Evolutionary conservation across 1,140 invertebrate species (phyloP), one percentile per base, ranked within the genome.

Genomic region (Steinernema khuongi): DNA sequence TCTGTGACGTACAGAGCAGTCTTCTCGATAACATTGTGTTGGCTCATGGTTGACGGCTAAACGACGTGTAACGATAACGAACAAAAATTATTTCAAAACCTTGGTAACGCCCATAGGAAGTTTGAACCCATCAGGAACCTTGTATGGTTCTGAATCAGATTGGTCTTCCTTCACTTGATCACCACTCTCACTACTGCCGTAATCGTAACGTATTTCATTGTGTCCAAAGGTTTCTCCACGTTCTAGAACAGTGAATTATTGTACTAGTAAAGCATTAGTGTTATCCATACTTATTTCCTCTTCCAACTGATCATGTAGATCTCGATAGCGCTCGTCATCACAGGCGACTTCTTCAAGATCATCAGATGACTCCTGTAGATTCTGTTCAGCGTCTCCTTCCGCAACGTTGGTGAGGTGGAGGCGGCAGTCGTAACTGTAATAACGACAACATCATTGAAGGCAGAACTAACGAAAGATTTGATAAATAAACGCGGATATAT

Each of bases 21-120:
- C 87, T 95, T 97, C 84, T 96, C 93, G 82, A 99, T 97, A 70
- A 97, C 93, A 1, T 92, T 91, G 87, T 96, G 93, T 78, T 92
- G 89, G 84, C 97, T 97, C 81, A 91, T 89, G 2, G 91, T 93
- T 77, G 91, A 90, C n/a, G 96, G 96, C 93, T 97, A 30, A 31
- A 81, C 77, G 28, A 18, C 7, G 41, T 75, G 33, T 67, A 72
- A 31, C 22, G 22, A 75, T n/a, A n/a, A 31, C 44, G 29, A 67
- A 14, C 31, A 14, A 71, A 70, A 70, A 71, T 11, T 71, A 11
- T 7, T 17, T 69, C 26, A 19, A 7, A 44, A 88, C 85, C 82
- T 93, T 91, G 79, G 90, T 90, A 19, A 83, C 73, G 33, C 80
- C 79, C 19, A 81, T 70, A 22, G 82, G 83, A 26, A 85, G 67